These are phyloP conservation scores for Turnix velox DNA, from an alignment of 2,113 vertebrate species.

Conservation along the genomic window DNA sequence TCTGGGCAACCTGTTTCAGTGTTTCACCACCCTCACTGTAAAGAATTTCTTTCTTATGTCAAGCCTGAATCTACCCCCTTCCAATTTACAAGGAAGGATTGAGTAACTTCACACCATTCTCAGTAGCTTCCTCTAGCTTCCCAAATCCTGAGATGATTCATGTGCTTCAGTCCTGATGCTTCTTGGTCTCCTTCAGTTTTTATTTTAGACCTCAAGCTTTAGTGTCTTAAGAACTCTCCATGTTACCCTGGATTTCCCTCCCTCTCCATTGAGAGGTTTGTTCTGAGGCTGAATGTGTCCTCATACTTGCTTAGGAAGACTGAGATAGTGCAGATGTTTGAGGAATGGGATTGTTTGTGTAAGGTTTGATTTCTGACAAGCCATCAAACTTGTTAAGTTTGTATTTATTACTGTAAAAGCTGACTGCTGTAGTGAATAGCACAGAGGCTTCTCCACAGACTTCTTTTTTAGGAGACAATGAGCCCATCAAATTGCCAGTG, in stretches of 20 bases:
- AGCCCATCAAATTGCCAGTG: conserved; percentile 45
- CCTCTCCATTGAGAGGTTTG: not conserved
- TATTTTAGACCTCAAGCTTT: not conserved
- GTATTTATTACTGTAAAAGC: not conserved
- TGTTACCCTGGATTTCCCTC: not conserved
- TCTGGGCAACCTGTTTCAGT: too few relatives aligned
- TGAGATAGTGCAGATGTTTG: not conserved
- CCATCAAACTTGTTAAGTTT: not conserved
- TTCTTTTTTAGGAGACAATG: conserved; percentile 45
- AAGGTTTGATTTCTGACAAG: not conserved
- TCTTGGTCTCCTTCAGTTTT: not conserved
- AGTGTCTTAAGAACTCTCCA: not conserved
- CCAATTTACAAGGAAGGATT: too few relatives aligned
- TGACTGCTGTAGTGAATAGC: not conserved
- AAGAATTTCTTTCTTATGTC: too few relatives aligned
- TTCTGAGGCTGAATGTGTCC: not conserved
- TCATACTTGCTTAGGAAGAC: not conserved
- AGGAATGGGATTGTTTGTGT: not conserved
- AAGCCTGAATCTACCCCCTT: too few relatives aligned
- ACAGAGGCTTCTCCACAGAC: not conserved
- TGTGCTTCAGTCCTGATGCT: not conserved
- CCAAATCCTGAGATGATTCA: not conserved
- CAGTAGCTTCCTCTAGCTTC: not conserved
- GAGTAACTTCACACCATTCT: not conserved
- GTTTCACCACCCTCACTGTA: too few relatives aligned